These are phyloP conservation scores for Conchocele bisecta DNA, from an alignment of 2,888 invertebrate genomes.

Conservation along the genomic window DNA sequence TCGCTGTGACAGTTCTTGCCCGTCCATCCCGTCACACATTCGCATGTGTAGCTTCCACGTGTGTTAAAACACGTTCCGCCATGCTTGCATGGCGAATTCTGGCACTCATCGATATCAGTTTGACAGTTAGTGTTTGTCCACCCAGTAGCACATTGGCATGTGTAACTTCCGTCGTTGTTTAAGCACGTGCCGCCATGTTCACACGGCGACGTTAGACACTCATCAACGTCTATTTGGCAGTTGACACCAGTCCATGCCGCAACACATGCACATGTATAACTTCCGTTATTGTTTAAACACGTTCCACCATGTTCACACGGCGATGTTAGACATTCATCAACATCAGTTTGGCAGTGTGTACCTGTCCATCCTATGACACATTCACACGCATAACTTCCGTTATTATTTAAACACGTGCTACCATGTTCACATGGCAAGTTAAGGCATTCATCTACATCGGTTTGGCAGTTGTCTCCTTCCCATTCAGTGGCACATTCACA, in stretches of 20 bases:
- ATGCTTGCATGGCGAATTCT: no score
- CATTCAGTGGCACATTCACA: neutral
- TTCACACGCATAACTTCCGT: neutral
- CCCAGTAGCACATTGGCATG: constrained; percentile 57
- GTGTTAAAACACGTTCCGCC: no score
- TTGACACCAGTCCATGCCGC: neutral
- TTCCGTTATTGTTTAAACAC: neutral
- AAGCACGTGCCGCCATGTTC: constrained; percentile 61
- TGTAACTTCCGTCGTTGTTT: constrained; percentile 61
- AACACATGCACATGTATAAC: neutral
- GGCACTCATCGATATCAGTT: no score
- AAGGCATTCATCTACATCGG: neutral
- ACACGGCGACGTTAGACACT: constrained; percentile 54
- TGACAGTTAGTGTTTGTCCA: constrained; percentile 60
- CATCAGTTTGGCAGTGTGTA: neutral
- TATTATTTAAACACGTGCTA: neutral
- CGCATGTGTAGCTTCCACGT: no score
- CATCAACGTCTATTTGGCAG: constrained; percentile 62
- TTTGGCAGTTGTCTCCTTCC: neutral
- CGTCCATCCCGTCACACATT: no score
- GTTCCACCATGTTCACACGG: neutral
- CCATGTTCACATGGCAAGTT: neutral
- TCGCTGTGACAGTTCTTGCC: no score
- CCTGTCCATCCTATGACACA: constrained; percentile 12
- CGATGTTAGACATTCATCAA: constrained; percentile 7